A percentile compares a stretch with the other conserved stretches of the same genome.
phyloP scores from a whole-genome alignment of 2,113 vertebrate genomes.

The Eulacestoma nigropectus region DNA sequence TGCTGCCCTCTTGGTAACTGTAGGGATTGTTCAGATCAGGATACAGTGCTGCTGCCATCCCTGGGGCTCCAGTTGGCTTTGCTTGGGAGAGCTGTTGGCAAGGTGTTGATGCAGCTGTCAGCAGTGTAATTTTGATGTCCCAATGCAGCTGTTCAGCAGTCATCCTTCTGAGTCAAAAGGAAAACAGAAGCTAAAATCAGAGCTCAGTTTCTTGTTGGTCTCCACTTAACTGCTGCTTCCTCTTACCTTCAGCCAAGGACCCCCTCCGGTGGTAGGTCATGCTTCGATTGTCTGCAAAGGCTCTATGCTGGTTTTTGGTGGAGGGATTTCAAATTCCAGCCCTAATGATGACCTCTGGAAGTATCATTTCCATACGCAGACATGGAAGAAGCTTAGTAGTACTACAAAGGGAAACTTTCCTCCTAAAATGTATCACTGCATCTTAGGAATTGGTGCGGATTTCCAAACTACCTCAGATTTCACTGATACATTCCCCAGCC shows the following conservation, averaged over 20 bases:
- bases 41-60: background rate
- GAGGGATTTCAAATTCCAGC: conserved; percentile 71
- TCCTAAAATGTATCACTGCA: conserved; percentile 79
- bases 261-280: conserved; percentile 80
- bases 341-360: conserved; percentile 74
- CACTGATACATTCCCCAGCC: background rate
- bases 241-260: conserved; percentile 74
- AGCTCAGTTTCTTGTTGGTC: background rate
- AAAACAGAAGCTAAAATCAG: background rate
- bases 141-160: background rate
- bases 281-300: conserved; percentile 75
- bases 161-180: background rate
- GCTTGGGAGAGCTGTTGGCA: background rate
- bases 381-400: conserved; percentile 72
- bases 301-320: conserved; percentile 82
- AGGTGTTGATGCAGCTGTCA: background rate
- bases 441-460: conserved; percentile 69
- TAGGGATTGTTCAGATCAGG: background rate
- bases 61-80: background rate
- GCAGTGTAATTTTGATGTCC: background rate
- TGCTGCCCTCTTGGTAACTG: background rate
- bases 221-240: background rate
- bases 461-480: conserved; percentile 53
- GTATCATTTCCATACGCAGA: conserved; percentile 71
- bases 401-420: conserved; percentile 48